Evolutionary conservation across 2,797 vertebrate species (phyloP).

Genomic region (Anguilla marmorata): DNA sequence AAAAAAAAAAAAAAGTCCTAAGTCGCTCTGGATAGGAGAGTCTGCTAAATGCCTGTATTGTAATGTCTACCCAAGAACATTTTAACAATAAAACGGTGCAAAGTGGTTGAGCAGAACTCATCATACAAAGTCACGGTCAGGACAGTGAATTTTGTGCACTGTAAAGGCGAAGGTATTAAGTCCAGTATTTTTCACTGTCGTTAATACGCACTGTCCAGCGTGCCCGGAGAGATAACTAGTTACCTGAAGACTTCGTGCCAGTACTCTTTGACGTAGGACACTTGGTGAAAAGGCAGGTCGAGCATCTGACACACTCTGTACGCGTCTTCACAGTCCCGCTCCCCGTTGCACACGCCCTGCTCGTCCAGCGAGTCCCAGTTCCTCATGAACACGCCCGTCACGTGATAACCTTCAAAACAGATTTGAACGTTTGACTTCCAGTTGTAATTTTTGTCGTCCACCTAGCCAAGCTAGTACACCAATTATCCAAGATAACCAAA

Average conservation of each 20-base stretch:
- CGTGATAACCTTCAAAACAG: constrained; percentile 80
- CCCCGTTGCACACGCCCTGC: constrained; percentile 74
- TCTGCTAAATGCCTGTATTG: no score
- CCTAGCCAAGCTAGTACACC: background rate
- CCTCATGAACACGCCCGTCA: constrained; percentile 94
- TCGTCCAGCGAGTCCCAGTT: constrained; percentile 95
- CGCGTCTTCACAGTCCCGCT: constrained; percentile 91
- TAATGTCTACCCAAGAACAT: background rate
- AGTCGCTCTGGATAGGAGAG: no score
- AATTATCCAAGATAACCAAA: background rate
- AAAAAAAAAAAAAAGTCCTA: no score
- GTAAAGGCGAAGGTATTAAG: background rate
- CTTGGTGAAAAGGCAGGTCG: constrained; percentile 88
- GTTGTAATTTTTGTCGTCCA: background rate
- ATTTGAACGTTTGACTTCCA: background rate
- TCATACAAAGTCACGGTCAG: background rate
- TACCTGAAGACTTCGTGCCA: constrained; percentile 98
- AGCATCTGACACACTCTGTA: constrained; percentile 81
- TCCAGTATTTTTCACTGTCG: background rate
- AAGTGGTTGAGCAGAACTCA: background rate
- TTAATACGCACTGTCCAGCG: background rate
- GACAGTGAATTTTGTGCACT: background rate
- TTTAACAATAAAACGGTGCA: background rate
- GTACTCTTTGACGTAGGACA: constrained; percentile 93
- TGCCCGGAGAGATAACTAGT: background rate